Conservation (phyloP, 2,888 invertebrate genomes). For the Orthonychiurus folsomi region DNA sequence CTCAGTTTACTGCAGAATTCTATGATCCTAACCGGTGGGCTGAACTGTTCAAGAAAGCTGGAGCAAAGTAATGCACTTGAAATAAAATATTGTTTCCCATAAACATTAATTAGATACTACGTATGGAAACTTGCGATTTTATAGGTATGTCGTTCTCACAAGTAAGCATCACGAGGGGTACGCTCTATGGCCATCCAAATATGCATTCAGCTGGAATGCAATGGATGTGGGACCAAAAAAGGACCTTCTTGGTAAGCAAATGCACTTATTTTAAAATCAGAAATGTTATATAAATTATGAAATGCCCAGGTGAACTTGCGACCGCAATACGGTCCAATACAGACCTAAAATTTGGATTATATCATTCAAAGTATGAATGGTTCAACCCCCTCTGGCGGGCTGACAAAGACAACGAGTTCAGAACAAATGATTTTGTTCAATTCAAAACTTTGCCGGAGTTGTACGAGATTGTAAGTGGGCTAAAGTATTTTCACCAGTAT, state of each 20-base stretch:
- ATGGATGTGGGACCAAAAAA: constrained; percentile 64
- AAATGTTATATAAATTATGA: too few relatives aligned
- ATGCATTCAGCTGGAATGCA: constrained; percentile 76
- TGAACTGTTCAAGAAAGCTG: constrained; percentile 67
- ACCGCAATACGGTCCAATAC: constrained; percentile 55
- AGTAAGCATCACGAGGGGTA: constrained; percentile 84
- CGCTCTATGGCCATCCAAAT: constrained; percentile 70
- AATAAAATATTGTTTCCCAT: neutral
- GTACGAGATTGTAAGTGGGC: too few relatives aligned
- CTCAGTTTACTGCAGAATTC: constrained; percentile 79
- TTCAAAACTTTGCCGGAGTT: constrained; percentile 70
- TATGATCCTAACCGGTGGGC: constrained; percentile 80
- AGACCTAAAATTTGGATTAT: constrained; percentile 66
- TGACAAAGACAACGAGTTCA: constrained; percentile 58
- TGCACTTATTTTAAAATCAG: neutral
- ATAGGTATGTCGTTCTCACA: constrained; percentile 70
- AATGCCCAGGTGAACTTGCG: constrained; percentile 60
- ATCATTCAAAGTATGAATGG: constrained; percentile 82
- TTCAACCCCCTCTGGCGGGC: constrained; percentile 70
- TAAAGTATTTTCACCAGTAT: constrained; percentile 52
- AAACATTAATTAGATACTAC: neutral
- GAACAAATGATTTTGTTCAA: constrained; percentile 57
- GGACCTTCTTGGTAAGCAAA: constrained; percentile 65
- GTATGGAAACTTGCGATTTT: neutral
- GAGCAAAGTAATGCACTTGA: constrained; percentile 62